These are phyloP conservation scores for Bostrychus sinensis DNA, from an alignment of 2,113 vertebrate genomes.

Conservation along the genomic window DNA sequence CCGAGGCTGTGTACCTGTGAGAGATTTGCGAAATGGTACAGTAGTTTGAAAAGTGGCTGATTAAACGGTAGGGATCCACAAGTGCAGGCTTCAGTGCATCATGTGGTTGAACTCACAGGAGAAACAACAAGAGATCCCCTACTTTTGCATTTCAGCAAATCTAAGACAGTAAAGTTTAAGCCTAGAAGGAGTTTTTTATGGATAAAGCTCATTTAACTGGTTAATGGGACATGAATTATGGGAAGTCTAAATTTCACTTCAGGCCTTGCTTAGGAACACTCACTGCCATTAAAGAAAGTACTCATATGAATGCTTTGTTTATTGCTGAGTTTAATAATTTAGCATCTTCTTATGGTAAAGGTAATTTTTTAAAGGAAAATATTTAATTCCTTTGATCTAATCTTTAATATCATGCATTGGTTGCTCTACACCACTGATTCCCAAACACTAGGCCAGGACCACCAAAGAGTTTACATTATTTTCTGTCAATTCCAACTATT, in stretches of 20 bases:
- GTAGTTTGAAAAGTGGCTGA: constrained; percentile 39
- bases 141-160: neutral
- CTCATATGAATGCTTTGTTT: no score
- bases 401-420: no score
- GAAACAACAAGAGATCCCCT: constrained; percentile 13
- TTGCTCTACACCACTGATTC: no score
- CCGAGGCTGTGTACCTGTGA: constrained; percentile 22
- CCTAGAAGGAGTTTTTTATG: neutral
- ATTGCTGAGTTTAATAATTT: no score
- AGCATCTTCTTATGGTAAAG: no score
- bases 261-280: neutral
- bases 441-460: no score
- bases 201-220: neutral
- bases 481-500: no score
- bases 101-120: constrained; percentile 55
- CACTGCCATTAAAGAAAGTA: no score
- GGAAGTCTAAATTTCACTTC: neutral
- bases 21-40: constrained; percentile 14
- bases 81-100: constrained; percentile 58
- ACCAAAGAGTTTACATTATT: no score
- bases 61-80: constrained; percentile 49
- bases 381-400: no score
- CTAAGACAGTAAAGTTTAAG: no score
- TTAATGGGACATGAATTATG: neutral
- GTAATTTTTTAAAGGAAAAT: no score